Evolutionary conservation across 2,797 vertebrate genomes (phyloP), one percentile per base, ranked within the genome.

Genomic region (Lindbergichthys nudifrons): DNA sequence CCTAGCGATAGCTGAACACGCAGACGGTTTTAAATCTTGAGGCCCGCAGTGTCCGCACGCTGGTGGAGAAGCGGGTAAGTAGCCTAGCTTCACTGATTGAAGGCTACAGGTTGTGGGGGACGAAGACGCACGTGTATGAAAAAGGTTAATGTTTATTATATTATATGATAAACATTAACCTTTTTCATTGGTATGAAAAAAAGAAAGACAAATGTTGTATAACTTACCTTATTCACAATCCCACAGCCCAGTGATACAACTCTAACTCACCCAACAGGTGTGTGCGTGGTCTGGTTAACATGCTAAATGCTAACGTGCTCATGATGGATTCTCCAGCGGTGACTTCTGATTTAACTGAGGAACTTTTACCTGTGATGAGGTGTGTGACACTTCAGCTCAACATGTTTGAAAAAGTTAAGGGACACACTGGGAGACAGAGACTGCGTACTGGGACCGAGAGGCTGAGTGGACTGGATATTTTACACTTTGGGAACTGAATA

Each of bases 211-310:
- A n/a, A 62, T 26, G 30, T 19, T 10, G 52, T 11, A 5, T 32
- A 30, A 36, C 7, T 36, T 53, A 50, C n/a, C 32, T 50, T 48
- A 15, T 50, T 50, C 4, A 19, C 46, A 13, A 4, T 48, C 39
- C 32, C 32, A 5, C 15, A 10, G 32, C 50, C 18, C 3, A 43
- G 39, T n/a, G 21, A 26, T 42, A 15, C 21, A 30, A 43, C 42
- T 3, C 21, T 42, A 42, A 65, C 21, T 43, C 39, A 62, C 26
- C 60, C 23, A 61, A 46, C 42, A 53, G 63, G 63, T 53, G 39
- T 13, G 8, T 4, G 14, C 47, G 15, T 39, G 14, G 12, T 23
- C 47, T 14, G 8, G 62, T 21, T 50, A 21, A 50, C 10, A 21
- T 51, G 19, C 19, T 51, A 23, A 51, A 5, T 51, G 50, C 2